These are phyloP conservation scores for Thomomys bottae DNA, from an alignment of 2,113 vertebrate species.

Conservation along the genomic window DNA sequence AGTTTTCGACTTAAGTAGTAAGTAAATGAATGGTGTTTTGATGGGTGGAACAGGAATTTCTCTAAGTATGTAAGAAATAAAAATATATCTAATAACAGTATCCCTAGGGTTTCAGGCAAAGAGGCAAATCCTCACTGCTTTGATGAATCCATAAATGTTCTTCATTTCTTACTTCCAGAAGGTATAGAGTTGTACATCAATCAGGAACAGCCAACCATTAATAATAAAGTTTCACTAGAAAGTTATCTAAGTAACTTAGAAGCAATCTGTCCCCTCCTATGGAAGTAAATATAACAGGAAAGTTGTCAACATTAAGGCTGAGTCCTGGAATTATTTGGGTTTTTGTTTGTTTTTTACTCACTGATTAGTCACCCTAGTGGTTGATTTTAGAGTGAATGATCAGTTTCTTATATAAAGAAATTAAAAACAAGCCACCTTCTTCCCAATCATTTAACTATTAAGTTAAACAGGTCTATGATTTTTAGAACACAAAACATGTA, in stretches of 20 bases:
- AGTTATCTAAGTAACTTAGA: neutral
- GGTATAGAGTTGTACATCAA: neutral
- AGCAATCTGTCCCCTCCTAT: neutral
- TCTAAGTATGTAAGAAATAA: slow-evolving; percentile 38
- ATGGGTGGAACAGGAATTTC: neutral
- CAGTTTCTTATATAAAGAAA: neutral
- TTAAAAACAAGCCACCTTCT: neutral
- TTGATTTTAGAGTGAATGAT: slow-evolving; percentile 18
- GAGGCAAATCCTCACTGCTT: neutral
- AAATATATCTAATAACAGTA: slow-evolving; percentile 30
- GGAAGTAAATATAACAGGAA: neutral
- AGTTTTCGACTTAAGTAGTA: neutral
- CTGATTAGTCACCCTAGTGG: neutral
- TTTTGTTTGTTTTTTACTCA: too few relatives aligned
- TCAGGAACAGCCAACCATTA: neutral
- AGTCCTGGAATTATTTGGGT: neutral
- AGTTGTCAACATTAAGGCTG: neutral
- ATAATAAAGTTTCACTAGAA: neutral
- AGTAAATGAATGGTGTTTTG: neutral
- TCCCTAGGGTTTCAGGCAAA: neutral
- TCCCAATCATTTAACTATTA: neutral
- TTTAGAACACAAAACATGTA: neutral
- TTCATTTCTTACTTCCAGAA: neutral
- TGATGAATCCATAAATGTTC: slow-evolving; percentile 14
- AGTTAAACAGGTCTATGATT: too few relatives aligned